Evolutionary conservation across 2,113 vertebrate species (phyloP).

Genomic region (Rhodinocichla rosea): DNA sequence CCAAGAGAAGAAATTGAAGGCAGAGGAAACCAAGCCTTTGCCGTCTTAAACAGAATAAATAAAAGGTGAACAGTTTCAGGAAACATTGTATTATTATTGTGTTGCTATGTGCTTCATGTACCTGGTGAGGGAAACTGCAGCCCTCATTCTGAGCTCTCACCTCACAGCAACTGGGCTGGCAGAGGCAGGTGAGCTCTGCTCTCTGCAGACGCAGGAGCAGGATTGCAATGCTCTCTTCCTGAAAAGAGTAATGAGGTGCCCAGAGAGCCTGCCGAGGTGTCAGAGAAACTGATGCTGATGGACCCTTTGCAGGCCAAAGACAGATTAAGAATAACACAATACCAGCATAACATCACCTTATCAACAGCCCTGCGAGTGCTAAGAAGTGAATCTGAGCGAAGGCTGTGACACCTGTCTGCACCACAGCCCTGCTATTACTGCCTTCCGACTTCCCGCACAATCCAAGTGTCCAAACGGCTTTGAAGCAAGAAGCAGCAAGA

Average conservation of each 20-base stretch:
- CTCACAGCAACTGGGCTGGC: accelerated
- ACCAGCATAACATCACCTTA: conserved; percentile 6
- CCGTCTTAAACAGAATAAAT: neutral
- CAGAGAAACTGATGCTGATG: conserved; percentile 6
- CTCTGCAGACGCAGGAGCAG: neutral
- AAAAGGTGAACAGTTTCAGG: neutral
- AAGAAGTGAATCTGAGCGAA: neutral
- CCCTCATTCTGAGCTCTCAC: neutral
- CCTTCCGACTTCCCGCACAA: neutral
- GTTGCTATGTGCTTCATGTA: neutral
- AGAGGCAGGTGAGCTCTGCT: neutral
- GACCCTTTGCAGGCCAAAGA: conserved; percentile 3
- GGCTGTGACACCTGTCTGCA: neutral
- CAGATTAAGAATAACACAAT: conserved; percentile 23
- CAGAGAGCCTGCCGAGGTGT: neutral
- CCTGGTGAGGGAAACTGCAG: neutral
- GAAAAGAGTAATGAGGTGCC: conserved; percentile 25
- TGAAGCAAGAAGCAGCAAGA: conserved; percentile 27
- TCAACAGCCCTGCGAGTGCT: neutral
- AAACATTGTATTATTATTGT: neutral
- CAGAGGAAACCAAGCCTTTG: neutral
- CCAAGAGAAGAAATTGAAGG: neutral
- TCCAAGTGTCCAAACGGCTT: neutral
- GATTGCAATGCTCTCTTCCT: neutral
- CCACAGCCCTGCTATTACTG: neutral